phyloP scores from a whole-genome alignment of 2,113 vertebrate genomes.

The Himantopus leucocephalus region DNA sequence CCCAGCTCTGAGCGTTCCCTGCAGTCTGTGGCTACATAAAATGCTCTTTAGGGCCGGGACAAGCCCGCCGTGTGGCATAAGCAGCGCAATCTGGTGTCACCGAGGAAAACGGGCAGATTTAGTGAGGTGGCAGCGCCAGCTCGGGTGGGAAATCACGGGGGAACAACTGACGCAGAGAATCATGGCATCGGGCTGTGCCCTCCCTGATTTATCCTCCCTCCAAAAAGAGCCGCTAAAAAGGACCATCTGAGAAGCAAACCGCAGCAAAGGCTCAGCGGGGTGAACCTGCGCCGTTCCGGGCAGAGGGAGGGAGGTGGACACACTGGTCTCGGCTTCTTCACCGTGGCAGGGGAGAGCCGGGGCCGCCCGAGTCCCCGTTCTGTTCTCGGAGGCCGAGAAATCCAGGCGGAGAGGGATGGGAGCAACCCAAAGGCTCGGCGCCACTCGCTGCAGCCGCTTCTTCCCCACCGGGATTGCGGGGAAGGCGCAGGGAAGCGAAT shows the following conservation, averaged over 20 bases:
- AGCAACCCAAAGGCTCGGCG: background rate
- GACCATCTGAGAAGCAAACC: rapidly evolving
- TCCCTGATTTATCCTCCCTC: background rate
- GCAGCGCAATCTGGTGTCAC: background rate
- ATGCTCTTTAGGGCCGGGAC: rapidly evolving
- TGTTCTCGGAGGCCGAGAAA: background rate
- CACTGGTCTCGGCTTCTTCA: background rate
- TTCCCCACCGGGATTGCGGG: background rate
- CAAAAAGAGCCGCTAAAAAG: no score
- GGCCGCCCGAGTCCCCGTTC: background rate
- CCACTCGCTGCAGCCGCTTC: no score
- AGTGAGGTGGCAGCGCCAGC: background rate
- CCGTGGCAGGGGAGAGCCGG: no score
- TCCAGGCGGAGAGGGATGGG: background rate
- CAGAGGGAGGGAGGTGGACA: background rate
- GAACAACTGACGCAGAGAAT: rapidly evolving
- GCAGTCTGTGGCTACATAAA: background rate
- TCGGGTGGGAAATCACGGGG: background rate
- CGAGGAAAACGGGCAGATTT: rapidly evolving
- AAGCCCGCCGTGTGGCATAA: background rate
- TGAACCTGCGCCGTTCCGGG: no score
- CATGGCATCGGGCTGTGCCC: rapidly evolving
- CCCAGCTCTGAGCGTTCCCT: rapidly evolving
- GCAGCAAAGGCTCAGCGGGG: background rate
- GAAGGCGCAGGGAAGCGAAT: background rate